Conservation (phyloP, 2,797 vertebrate genomes). For the Orestias chungarensis region DNA sequence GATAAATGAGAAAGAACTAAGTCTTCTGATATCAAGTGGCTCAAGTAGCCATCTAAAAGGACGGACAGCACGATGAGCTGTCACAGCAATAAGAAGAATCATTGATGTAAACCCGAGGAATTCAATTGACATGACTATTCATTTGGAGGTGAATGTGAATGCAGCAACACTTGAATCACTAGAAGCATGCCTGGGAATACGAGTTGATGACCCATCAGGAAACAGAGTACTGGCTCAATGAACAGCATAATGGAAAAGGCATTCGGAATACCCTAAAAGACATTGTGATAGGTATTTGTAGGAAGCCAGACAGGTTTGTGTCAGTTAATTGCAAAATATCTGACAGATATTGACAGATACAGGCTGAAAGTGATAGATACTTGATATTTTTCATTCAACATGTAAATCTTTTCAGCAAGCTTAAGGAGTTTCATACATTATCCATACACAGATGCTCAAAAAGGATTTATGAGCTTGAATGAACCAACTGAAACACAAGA, state of each 20-base stretch:
- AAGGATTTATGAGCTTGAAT: slow-evolving; percentile 1
- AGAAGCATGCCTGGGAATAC: slow-evolving; percentile 21
- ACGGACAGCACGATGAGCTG: slow-evolving; percentile 36
- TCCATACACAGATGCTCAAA: slow-evolving; percentile 18
- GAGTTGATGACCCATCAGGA: slow-evolving; percentile 34
- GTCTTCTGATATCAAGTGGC: slow-evolving; percentile 26
- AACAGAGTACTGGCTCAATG: slow-evolving; percentile 20
- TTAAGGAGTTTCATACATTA: slow-evolving; percentile 31
- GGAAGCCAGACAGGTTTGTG: slow-evolving; percentile 54
- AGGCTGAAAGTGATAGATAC: slow-evolving; percentile 64
- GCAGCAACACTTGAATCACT: slow-evolving; percentile 45
- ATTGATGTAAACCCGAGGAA: slow-evolving; percentile 26
- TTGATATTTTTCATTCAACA: slow-evolving; percentile 57
- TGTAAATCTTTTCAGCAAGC: slow-evolving; percentile 41
- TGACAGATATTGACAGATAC: no score
- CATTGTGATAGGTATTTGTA: slow-evolving; percentile 61
- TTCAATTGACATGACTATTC: slow-evolving; percentile 29
- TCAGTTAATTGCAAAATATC: slow-evolving; percentile 51
- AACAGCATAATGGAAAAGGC: slow-evolving; percentile 45
- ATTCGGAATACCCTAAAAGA: slow-evolving; percentile 47
- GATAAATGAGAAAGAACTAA: slow-evolving; percentile 24
- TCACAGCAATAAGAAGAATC: slow-evolving; percentile 43
- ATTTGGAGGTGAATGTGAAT: slow-evolving; percentile 45
- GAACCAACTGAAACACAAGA: slow-evolving; percentile 21
- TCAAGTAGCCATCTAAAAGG: slow-evolving; percentile 34